These are phyloP conservation scores for Corythornis leucogaster DNA, from an alignment of 2,797 vertebrate genomes.

Conservation along the genomic window DNA sequence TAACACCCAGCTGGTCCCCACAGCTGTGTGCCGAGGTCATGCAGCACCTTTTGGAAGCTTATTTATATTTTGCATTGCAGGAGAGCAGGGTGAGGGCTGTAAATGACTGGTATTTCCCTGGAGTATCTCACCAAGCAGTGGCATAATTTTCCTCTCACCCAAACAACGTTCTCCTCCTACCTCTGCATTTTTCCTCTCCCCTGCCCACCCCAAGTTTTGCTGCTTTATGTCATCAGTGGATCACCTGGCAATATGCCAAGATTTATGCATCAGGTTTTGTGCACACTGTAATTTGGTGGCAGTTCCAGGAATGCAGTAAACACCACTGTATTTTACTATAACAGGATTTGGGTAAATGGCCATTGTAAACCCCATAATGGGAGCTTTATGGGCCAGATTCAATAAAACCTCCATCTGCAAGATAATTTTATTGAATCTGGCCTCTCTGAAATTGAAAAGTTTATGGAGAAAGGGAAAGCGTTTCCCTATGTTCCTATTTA, in stretches of 20 bases:
- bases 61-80: neutral
- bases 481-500: constrained; percentile 45
- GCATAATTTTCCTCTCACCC: neutral
- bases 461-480: constrained; percentile 40
- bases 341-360: constrained; percentile 51
- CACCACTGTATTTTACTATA: constrained; percentile 57
- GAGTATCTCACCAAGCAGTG: neutral
- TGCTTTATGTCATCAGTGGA: neutral
- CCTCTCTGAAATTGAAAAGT: constrained; percentile 59
- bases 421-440: constrained; percentile 48
- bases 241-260: neutral
- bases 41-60: neutral
- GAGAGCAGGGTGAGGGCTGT: neutral
- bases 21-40: neutral
- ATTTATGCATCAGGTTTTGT: neutral
- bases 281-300: neutral
- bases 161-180: neutral
- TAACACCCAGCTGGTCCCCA: neutral
- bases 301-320: constrained; percentile 52
- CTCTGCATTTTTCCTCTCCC: neutral
- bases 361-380: constrained; percentile 43
- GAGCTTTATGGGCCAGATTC: constrained; percentile 50
- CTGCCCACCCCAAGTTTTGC: rapidly evolving
- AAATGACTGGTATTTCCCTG: neutral
- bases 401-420: constrained; percentile 50